Conservation (phyloP, 1,140 invertebrate genomes). For the Microplitis demolitor region DNA sequence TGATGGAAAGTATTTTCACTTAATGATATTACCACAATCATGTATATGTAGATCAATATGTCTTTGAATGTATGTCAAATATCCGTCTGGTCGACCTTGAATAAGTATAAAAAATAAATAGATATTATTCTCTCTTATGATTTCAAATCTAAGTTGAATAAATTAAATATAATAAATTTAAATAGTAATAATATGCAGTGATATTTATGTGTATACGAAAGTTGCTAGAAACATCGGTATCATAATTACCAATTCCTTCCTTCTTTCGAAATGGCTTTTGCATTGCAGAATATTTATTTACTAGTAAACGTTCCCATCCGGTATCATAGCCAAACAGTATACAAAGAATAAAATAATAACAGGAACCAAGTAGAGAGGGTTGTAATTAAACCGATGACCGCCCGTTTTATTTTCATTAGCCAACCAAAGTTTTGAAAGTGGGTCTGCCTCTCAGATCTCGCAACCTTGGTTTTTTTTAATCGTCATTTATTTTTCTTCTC, state of each 20-base stretch:
- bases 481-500: not conserved
- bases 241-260: conserved; percentile 10
- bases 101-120: not conserved
- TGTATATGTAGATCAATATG: not conserved
- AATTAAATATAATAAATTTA: too few relatives aligned
- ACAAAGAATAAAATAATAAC: not conserved
- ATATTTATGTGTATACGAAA: not conserved
- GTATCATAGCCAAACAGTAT: not conserved
- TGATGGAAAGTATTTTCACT: conserved; percentile 10
- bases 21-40: not conserved
- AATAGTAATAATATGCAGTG: not conserved
- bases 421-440: conserved; percentile 18
- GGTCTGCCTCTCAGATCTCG: conserved; percentile 23
- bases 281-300: not conserved
- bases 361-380: not conserved
- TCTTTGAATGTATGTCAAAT: not conserved
- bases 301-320: not conserved
- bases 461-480: conserved; percentile 2
- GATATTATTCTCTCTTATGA: too few relatives aligned
- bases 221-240: not conserved
- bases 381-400: not conserved
- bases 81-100: not conserved
- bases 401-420: conserved; percentile 11
- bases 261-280: not conserved
- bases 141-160: too few relatives aligned